phyloP scores from a whole-genome alignment of 2,797 vertebrate species.

The Pempheris klunzingeri region DNA sequence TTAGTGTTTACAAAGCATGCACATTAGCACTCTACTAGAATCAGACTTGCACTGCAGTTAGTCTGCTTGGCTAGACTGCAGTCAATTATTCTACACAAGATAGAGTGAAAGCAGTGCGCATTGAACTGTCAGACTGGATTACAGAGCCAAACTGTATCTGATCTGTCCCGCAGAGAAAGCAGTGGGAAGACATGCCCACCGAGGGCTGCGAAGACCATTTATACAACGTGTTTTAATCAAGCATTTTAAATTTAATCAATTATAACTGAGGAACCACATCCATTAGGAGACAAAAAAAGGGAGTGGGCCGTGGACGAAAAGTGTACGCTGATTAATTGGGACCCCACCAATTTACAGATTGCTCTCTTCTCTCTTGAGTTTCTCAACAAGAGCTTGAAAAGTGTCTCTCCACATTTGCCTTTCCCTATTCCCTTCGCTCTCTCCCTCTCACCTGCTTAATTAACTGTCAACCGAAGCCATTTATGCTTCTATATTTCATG shows the following conservation, averaged over 20 bases:
- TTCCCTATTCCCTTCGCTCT: slow-evolving; percentile 23
- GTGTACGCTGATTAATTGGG: slow-evolving; percentile 61
- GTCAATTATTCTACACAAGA: slow-evolving; percentile 54
- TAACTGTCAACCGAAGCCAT: slow-evolving; percentile 70
- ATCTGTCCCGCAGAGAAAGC: slow-evolving; percentile 45
- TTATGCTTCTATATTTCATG: slow-evolving; percentile 61
- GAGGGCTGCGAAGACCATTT: slow-evolving; percentile 43
- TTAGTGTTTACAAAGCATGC: slow-evolving; percentile 51
- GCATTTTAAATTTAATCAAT: slow-evolving; percentile 60
- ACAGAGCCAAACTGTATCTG: slow-evolving; percentile 37
- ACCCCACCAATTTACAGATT: slow-evolving; percentile 42
- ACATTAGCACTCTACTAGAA: slow-evolving; percentile 54
- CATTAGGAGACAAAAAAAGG: slow-evolving; percentile 49
- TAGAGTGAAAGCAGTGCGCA: slow-evolving; percentile 25
- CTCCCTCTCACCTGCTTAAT: slow-evolving; percentile 67
- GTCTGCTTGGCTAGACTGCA: slow-evolving; percentile 40
- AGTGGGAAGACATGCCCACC: slow-evolving; percentile 13
- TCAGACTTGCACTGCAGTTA: slow-evolving; percentile 35
- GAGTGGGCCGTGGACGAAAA: not conserved
- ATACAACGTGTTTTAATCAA: slow-evolving; percentile 61
- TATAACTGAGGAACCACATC: slow-evolving; percentile 44
- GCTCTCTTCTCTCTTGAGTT: slow-evolving; percentile 35
- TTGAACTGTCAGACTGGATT: slow-evolving; percentile 50
- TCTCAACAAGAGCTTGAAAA: slow-evolving; percentile 47
- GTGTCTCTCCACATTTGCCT: slow-evolving; percentile 40